Conservation (phyloP, 2,113 vertebrate genomes). For the Orycteropus afer region DNA sequence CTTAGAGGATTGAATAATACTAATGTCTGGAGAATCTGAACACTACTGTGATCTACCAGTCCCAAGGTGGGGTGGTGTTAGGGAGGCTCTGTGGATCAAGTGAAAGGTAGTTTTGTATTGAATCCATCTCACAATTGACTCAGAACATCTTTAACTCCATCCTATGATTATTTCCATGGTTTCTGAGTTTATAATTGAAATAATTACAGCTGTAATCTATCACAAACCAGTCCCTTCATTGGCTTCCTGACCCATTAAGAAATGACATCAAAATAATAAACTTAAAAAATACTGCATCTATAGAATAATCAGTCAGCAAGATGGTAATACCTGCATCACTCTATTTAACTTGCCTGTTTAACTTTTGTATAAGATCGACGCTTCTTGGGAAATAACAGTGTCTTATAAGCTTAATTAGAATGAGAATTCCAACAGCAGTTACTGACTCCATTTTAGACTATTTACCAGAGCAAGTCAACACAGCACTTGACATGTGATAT, state of each 20-base stretch:
- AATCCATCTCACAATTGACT: neutral
- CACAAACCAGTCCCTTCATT: neutral
- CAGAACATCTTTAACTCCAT: neutral
- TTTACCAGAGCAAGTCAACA: neutral
- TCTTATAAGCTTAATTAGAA: slow-evolving; percentile 14
- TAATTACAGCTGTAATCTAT: neutral
- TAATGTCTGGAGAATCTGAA: neutral
- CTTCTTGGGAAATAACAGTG: neutral
- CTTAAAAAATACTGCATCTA: neutral
- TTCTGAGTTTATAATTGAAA: neutral
- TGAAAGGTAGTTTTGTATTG: neutral
- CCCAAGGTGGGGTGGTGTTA: no score
- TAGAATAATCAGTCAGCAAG: neutral
- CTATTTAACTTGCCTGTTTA: neutral
- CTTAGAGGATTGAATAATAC: neutral
- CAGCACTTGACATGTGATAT: neutral
- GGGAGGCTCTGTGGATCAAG: neutral
- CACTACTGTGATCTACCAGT: neutral
- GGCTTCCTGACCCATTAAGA: neutral
- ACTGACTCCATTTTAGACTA: neutral
- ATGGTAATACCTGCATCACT: neutral
- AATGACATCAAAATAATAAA: neutral
- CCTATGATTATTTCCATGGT: neutral
- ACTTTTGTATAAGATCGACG: neutral
- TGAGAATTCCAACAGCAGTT: neutral